Conservation (phyloP, 2,797 vertebrate species). For the Antennarius maculatus region DNA sequence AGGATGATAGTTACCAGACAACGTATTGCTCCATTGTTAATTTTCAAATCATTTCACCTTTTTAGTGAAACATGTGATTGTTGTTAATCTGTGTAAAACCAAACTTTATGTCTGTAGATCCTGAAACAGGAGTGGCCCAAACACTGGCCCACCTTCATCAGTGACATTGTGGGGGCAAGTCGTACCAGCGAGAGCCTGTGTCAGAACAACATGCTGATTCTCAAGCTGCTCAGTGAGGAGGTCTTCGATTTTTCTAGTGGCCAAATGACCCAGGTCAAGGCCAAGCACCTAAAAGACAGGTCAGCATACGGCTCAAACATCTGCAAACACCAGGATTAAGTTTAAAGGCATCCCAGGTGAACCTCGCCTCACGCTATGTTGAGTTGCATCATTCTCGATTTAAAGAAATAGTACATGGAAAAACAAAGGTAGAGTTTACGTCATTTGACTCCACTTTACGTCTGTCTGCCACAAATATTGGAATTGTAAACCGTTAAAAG, state of each 20-base stretch:
- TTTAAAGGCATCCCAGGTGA: background rate
- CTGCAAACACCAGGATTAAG: constrained; percentile 76
- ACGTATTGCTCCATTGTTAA: background rate
- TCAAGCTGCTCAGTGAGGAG: constrained; percentile 97
- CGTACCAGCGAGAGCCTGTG: constrained; percentile 98
- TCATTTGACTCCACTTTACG: too few relatives aligned
- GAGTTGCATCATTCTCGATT: too few relatives aligned
- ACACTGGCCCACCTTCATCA: constrained; percentile 99
- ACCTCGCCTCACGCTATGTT: too few relatives aligned
- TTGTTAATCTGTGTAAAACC: constrained; percentile 1
- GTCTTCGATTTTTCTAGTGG: constrained; percentile 99
- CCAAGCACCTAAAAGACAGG: constrained; percentile 99
- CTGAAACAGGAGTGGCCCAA: constrained; percentile 99
- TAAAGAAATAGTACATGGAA: too few relatives aligned
- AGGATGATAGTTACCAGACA: too few relatives aligned
- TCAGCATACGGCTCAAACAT: constrained; percentile 58
- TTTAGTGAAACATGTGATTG: background rate
- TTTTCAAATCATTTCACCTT: constrained; percentile 8
- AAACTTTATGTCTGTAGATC: constrained; percentile 82
- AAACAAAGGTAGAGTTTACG: too few relatives aligned
- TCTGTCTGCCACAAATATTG: too few relatives aligned
- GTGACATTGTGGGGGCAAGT: constrained; percentile 97
- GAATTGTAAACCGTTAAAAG: too few relatives aligned
- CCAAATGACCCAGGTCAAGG: constrained; percentile 99
- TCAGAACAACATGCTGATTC: constrained; percentile 99